phyloP scores from a whole-genome alignment of 2,888 invertebrate species.

The Eilema griseolum region DNA sequence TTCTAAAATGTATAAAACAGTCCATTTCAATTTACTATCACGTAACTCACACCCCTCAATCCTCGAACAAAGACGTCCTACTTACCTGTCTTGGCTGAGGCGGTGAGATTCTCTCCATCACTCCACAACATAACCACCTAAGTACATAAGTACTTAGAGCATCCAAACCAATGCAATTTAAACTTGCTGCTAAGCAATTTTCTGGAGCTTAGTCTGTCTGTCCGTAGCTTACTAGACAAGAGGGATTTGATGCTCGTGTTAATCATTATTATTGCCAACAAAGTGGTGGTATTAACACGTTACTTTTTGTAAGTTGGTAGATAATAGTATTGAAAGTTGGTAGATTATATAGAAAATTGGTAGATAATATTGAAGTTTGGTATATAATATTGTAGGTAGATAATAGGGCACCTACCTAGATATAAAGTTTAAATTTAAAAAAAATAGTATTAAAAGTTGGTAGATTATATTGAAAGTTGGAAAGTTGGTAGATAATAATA shows the following conservation, averaged over 20 bases:
- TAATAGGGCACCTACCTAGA: too few species aligned
- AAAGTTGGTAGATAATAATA: too few species aligned
- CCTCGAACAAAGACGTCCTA: not conserved
- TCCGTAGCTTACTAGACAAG: constrained; percentile 37
- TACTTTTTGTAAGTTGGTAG: not conserved
- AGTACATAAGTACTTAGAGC: constrained; percentile 14
- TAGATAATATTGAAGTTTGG: not conserved
- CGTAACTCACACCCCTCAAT: not conserved
- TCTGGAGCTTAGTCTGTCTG: constrained; percentile 47
- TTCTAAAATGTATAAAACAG: too few species aligned
- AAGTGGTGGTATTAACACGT: not conserved
- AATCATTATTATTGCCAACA: constrained; percentile 28
- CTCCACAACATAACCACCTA: not conserved
- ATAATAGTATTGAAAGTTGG: not conserved
- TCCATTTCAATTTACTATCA: not conserved
- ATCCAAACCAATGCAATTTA: constrained; percentile 48
- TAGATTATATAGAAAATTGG: not conserved
- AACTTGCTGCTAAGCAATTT: constrained; percentile 47
- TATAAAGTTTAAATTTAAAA: too few species aligned
- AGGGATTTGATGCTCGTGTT: constrained; percentile 40
- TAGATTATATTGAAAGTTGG: too few species aligned
- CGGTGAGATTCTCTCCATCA: not conserved
- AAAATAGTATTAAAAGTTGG: too few species aligned
- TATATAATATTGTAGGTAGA: too few species aligned
- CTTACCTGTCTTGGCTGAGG: not conserved